phyloP scores from a whole-genome alignment of 2,113 vertebrate species.

The Eonycteris spelaea region DNA sequence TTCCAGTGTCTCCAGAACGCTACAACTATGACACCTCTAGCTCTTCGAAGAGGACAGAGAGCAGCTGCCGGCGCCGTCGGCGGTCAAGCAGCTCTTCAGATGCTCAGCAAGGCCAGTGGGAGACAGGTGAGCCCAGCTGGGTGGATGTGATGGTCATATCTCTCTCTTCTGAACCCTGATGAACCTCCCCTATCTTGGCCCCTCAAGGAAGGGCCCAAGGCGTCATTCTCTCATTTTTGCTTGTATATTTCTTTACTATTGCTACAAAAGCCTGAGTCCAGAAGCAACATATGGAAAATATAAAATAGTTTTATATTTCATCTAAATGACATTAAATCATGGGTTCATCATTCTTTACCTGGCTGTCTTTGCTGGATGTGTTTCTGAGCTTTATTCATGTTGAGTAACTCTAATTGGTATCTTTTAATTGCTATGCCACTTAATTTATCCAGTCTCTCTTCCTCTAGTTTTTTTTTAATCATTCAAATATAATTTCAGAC shows the following conservation, averaged over 20 bases:
- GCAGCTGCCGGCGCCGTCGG: constrained; percentile 56
- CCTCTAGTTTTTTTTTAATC: not conserved
- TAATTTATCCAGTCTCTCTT: not conserved
- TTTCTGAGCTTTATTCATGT: constrained; percentile 11
- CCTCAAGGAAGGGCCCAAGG: not conserved
- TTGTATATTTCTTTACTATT: not conserved
- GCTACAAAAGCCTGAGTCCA: not conserved
- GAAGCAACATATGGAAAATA: not conserved
- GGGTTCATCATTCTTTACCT: not conserved
- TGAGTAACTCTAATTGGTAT: not conserved
- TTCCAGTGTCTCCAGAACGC: constrained; percentile 90
- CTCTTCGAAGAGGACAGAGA: constrained; percentile 69
- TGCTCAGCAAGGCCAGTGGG: constrained; percentile 81
- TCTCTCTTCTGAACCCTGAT: not conserved
- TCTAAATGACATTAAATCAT: not conserved
- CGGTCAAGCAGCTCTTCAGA: constrained; percentile 56
- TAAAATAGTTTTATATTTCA: not conserved
- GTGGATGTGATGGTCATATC: not conserved
- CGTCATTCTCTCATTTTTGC: not conserved
- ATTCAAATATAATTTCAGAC: not conserved
- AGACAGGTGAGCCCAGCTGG: constrained; percentile 76
- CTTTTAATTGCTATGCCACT: not conserved
- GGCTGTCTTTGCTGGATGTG: not conserved
- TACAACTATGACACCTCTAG: constrained; percentile 70
- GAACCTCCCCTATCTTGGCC: too few species aligned